phyloP scores from a whole-genome alignment of 2,888 invertebrate genomes.

The Cheilosia vernalis region DNA sequence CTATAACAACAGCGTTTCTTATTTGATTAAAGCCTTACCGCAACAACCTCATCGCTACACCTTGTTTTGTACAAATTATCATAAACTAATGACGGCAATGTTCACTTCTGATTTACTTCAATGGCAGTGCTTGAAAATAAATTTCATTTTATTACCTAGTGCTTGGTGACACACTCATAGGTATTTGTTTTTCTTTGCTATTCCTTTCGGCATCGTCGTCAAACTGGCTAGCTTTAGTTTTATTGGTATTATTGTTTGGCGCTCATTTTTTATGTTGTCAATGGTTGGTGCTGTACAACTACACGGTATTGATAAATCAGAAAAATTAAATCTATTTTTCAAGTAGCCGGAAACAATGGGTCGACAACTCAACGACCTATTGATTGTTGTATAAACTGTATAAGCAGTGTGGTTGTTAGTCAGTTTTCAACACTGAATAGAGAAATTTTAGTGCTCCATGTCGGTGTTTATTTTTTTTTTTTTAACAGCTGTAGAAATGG shows the following conservation, averaged over 20 bases:
- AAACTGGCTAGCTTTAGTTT: constrained; percentile 39
- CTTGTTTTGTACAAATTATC: background rate
- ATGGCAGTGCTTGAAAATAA: constrained; percentile 4
- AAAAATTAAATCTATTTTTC: constrained; percentile 47
- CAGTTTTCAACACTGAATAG: background rate
- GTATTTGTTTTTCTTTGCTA: constrained; percentile 9
- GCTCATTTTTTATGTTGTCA: constrained; percentile 21
- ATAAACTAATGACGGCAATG: constrained; percentile 30
- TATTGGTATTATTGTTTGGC: constrained; percentile 6
- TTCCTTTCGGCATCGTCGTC: constrained; percentile 10
- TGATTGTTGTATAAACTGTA: background rate
- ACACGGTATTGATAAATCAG: constrained; percentile 36
- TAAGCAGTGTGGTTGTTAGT: background rate
- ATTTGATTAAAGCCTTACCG: too few species aligned
- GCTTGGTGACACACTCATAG: constrained; percentile 6
- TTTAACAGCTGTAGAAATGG: background rate
- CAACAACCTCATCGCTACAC: too few species aligned
- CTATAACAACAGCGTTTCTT: too few species aligned
- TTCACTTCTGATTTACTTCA: constrained; percentile 12
- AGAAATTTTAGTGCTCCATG: background rate
- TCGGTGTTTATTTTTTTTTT: background rate
- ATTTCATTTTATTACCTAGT: constrained; percentile 4
- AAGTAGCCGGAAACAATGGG: constrained; percentile 26
- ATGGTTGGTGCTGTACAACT: constrained; percentile 2
- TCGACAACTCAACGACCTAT: constrained; percentile 4